Conservation (phyloP, 1,140 invertebrate species). For the Bemisia tabaci region DNA sequence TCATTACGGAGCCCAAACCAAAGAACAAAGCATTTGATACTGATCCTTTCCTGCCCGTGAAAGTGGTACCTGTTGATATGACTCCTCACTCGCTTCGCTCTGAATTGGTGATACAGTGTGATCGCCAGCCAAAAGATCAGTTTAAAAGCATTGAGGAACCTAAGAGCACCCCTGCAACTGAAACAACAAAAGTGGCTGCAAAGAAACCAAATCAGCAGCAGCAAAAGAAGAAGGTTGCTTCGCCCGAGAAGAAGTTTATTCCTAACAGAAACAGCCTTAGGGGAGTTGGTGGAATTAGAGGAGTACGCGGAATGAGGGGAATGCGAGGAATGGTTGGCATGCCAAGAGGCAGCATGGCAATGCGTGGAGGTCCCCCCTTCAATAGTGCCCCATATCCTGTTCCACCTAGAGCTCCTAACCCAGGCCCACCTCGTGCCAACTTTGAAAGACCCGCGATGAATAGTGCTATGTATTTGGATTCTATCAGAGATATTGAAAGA, state of each 20-base stretch:
- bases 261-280: not conserved
- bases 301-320: not conserved
- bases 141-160: not conserved
- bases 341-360: not conserved
- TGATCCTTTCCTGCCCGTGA: conserved; percentile 57
- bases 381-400: not conserved
- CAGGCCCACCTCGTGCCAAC: not conserved
- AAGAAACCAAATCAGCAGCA: not conserved
- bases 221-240: not conserved
- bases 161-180: not conserved
- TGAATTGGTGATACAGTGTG: conserved; percentile 72
- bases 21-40: conserved; percentile 23
- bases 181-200: not conserved
- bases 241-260: not conserved
- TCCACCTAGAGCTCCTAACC: not conserved
- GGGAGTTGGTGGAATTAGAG: not conserved
- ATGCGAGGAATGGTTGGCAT: not conserved
- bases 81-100: conserved; percentile 87
- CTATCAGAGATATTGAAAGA: conserved; percentile 13
- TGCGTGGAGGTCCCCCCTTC: not conserved
- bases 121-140: conserved; percentile 34
- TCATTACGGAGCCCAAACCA: not conserved
- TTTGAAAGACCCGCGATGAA: not conserved
- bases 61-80: conserved; percentile 78
- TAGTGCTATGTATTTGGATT: not conserved